Evolutionary conservation across 2,797 vertebrate genomes (phyloP), one percentile per base, ranked within the genome.

Genomic region (Triplophysa yarkandensis): DNA sequence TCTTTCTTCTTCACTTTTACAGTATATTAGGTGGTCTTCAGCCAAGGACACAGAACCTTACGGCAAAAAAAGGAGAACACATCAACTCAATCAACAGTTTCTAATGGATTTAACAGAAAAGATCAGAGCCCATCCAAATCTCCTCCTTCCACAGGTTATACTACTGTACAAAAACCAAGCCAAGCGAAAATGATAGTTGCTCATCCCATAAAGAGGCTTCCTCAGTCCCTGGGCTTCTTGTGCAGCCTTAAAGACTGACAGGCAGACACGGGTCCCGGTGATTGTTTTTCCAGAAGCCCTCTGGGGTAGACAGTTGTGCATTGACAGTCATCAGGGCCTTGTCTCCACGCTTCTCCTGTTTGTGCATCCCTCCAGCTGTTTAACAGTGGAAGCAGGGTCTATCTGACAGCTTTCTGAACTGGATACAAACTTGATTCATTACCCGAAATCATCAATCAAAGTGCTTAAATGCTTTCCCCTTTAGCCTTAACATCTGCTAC

Each of bases 401-500:
- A 88, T 88, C 86, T 89, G 89, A 89, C 89, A 87, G 85, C 77
- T 70, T 87, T 89, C 86, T 84, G 83, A 92, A 90, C 91, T 87
- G 86, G 89, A 89, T 90, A 91, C 90, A 90, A 87, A 85, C 89
- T 88, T 83, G 87, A 89, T 90, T 92, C 91, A 89, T 91, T 88
- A 92, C 90, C 80, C 85, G 48, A 89, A 88, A 81, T 87, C 92
- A 94, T 95, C 92, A 89, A 92, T 94, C 93, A 94, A 83, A 85
- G 85, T 83, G 89, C 86, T 90, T 92, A 93, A 93, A 94, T 88
- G 89, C 85, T 90, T 92, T 92, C 89, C 91, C 93, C 91, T 95
- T 93, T 92, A 91, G 92, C 94, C 91, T 85, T 82, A 88, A 93
- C 94, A 94, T 94, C 93, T 95, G 94, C 89, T 93, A 84, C 89